These are phyloP conservation scores for Catharus bicknelli DNA, from an alignment of 2,113 vertebrate genomes.

Conservation along the genomic window DNA sequence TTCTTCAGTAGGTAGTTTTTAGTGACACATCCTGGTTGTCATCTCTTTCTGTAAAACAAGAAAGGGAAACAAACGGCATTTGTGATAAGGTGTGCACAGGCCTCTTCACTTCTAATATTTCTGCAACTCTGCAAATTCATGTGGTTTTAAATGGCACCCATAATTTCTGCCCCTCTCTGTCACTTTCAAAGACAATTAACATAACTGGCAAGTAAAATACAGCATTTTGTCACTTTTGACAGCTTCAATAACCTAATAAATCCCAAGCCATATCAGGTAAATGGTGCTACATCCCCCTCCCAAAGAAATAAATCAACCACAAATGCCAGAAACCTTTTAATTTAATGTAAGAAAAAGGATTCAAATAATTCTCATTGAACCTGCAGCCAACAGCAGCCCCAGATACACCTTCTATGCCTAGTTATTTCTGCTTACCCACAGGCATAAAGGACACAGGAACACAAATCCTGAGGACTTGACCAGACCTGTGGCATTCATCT, in stretches of 20 bases:
- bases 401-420: background rate
- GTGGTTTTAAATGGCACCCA: background rate
- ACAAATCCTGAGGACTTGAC: background rate
- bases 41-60: conserved; percentile 83
- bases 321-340: background rate
- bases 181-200: background rate
- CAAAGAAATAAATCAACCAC: background rate
- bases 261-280: background rate
- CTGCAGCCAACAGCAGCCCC: background rate
- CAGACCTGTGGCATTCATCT: background rate
- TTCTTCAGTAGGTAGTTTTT: conserved; percentile 24
- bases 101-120: background rate
- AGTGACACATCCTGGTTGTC: conserved; percentile 82
- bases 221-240: background rate
- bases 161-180: background rate
- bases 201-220: background rate
- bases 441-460: background rate
- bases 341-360: background rate
- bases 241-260: background rate
- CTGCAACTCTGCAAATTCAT: background rate
- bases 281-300: background rate
- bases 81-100: background rate
- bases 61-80: background rate
- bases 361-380: background rate
- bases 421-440: background rate